Evolutionary conservation across 2,888 invertebrate species (phyloP).

Genomic region (Danaus chrysippus): DNA sequence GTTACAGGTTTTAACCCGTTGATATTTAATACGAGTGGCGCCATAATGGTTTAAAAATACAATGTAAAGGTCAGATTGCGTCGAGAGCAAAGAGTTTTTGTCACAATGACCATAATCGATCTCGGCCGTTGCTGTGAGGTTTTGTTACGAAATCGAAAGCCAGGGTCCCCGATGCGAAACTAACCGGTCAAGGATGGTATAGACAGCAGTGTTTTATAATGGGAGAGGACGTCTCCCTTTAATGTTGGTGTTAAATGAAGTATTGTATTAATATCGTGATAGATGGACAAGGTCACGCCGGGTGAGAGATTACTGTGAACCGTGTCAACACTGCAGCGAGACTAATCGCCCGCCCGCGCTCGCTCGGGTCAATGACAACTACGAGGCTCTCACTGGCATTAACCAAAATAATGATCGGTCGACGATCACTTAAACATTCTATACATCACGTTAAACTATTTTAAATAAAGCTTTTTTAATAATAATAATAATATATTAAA

Average conservation of each 20-base stretch:
- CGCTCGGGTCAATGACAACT: slow-evolving; percentile 46
- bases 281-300: slow-evolving; percentile 55
- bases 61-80: slow-evolving; percentile 36
- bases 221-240: too few species aligned
- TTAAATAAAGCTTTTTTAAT: too few species aligned
- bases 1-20: slow-evolving; percentile 1
- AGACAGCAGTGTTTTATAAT: neutral
- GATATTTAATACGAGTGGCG: neutral
- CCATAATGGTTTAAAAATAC: neutral
- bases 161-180: slow-evolving; percentile 52
- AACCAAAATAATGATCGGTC: slow-evolving; percentile 24
- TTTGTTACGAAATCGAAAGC: slow-evolving; percentile 63
- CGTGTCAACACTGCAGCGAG: slow-evolving; percentile 63
- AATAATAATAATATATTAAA: too few species aligned
- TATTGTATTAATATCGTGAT: slow-evolving; percentile 22
- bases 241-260: neutral
- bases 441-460: too few species aligned
- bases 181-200: slow-evolving; percentile 53
- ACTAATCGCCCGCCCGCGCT: slow-evolving; percentile 55
- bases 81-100: slow-evolving; percentile 56
- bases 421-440: slow-evolving; percentile 21
- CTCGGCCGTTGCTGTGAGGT: slow-evolving; percentile 48
- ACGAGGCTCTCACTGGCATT: slow-evolving; percentile 22
- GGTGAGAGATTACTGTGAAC: slow-evolving; percentile 68
- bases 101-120: slow-evolving; percentile 67